Base-by-base conservation (phyloP, 2,113 vertebrate genomes). In the Tiliqua scincoides region DNA sequence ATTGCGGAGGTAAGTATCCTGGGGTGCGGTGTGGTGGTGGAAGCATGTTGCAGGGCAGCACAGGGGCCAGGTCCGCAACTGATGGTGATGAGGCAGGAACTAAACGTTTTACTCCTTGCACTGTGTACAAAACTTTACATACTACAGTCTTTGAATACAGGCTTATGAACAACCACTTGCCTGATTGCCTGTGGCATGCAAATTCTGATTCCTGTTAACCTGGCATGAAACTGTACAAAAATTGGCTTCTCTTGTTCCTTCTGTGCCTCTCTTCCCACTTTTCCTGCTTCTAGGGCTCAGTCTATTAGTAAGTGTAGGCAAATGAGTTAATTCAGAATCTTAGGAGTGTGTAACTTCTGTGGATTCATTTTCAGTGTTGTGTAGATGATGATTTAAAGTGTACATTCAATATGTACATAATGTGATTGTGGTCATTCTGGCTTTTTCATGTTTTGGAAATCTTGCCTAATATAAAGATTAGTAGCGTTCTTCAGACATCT, bases 361-460 rank as follows among this genome's bases (percentile, higher is more conserved):
- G 35, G 8, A 21, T n/a, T 72, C 63, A 48, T 43, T 73, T 74
- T 4, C 40, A 48, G 1, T 48, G 30, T 74, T 23, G 37, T 18
- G 5, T 63, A 74, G 43, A 71, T 48, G 27, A 8, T 4, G 18
- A 9, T 43, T 43, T n/a, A 74, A 62, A 73, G 73, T n/a, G 1
- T 43, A 37, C 27, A 62, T 74, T 62, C 27, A 62, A 15, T 84
- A 63, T 8, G 2, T 90, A 40, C 35, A 30, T 89, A 54, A 17
- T 68, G 1, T 86, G 35, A 89, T 84, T 90, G 59, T 72, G 23
- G 52, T 82, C 37, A 75, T 89, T 68, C 73, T 74, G 87, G 27
- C 76, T 86, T 90, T 83, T 85, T 80, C 43, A 78, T 87, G 32
- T 86, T 93, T 88, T 91, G 48, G 65, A 91, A 90, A 88, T 83